These are phyloP conservation scores for Oxytorus armatus DNA, from an alignment of 2,888 invertebrate species.

Conservation along the genomic window DNA sequence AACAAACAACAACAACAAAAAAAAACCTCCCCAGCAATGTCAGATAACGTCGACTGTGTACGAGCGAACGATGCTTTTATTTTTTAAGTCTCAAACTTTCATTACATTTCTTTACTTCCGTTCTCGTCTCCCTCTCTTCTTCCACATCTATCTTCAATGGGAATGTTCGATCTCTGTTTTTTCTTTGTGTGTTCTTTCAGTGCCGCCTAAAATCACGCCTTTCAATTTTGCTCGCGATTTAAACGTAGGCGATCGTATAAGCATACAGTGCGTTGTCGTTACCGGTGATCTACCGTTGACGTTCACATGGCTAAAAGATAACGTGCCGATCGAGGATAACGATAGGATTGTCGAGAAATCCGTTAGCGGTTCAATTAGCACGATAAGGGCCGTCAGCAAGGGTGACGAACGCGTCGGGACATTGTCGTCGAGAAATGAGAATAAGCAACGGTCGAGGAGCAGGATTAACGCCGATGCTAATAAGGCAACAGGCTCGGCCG, in stretches of 20 bases:
- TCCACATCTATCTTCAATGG: slow-evolving; percentile 49
- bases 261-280: slow-evolving; percentile 87
- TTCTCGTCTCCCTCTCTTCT: neutral
- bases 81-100: neutral
- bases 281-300: slow-evolving; percentile 88
- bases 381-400: slow-evolving; percentile 39
- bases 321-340: slow-evolving; percentile 83
- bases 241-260: slow-evolving; percentile 87
- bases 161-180: slow-evolving; percentile 67
- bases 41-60: too few species aligned
- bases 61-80: too few species aligned
- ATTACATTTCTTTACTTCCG: neutral
- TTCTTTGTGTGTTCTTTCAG: slow-evolving; percentile 81
- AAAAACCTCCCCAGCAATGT: too few species aligned
- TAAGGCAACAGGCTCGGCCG: slow-evolving; percentile 25
- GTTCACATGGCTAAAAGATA: slow-evolving; percentile 88
- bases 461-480: slow-evolving; percentile 39
- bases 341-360: slow-evolving; percentile 71
- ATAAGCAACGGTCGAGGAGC: slow-evolving; percentile 66
- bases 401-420: slow-evolving; percentile 38
- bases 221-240: slow-evolving; percentile 88
- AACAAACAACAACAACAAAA: too few species aligned
- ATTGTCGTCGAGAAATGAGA: slow-evolving; percentile 56
- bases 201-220: slow-evolving; percentile 88
- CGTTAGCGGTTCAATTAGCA: slow-evolving; percentile 31